Evolutionary conservation across 1,140 invertebrate species (phyloP).

Genomic region (Cherax destructor): DNA sequence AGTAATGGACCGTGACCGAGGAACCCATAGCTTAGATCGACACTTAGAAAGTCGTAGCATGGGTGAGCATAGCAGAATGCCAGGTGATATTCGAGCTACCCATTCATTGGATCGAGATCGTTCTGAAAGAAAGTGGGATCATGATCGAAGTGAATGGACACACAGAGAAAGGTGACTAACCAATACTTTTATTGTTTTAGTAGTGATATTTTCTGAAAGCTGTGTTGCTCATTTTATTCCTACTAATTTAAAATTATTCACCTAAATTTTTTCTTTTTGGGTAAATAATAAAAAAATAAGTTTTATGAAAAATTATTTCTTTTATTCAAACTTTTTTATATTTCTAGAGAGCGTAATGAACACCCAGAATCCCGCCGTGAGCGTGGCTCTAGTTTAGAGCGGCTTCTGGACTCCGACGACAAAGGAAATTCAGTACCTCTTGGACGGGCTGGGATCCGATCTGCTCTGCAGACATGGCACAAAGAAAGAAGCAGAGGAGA

Average conservation of each 20-base stretch:
- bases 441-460: slow-evolving; percentile 42
- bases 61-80: slow-evolving; percentile 6
- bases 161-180: slow-evolving; percentile 31
- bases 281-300: no score
- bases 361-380: slow-evolving; percentile 15
- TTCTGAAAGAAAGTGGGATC: slow-evolving; percentile 23
- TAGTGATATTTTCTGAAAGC: background rate
- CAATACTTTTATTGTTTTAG: background rate
- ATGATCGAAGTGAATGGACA: slow-evolving; percentile 20
- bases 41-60: slow-evolving; percentile 32
- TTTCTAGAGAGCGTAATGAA: slow-evolving; percentile 28
- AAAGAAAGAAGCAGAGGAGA: slow-evolving; percentile 31
- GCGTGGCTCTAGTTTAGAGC: slow-evolving; percentile 40
- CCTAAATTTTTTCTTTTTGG: no score
- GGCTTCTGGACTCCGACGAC: slow-evolving; percentile 19
- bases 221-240: no score
- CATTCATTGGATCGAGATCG: slow-evolving; percentile 32
- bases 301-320: background rate
- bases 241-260: no score
- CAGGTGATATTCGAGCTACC: slow-evolving; percentile 29
- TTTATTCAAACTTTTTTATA: background rate
- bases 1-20: slow-evolving; percentile 26
- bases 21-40: slow-evolving; percentile 47
- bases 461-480: slow-evolving; percentile 49
- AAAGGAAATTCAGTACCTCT: slow-evolving; percentile 22